Conservation (phyloP, 2,888 invertebrate species). For the Lacanobia wlatinum region DNA sequence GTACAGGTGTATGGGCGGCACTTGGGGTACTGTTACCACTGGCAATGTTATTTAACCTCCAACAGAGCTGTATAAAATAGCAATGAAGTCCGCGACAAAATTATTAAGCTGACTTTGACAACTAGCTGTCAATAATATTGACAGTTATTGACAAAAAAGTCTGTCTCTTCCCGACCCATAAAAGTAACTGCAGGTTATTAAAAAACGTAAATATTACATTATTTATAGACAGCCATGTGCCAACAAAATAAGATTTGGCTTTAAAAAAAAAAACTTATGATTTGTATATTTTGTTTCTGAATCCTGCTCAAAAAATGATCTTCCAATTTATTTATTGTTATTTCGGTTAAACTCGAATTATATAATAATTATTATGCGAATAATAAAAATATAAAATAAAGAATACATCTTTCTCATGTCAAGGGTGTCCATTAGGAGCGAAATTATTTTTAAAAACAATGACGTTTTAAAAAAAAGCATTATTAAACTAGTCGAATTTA, state of each 20-base stretch:
- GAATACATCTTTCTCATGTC: not conserved
- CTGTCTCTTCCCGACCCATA: not conserved
- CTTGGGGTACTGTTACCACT: no score
- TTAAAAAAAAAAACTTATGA: not conserved
- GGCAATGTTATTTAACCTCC: no score
- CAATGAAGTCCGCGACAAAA: not conserved
- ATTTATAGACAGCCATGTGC: not conserved
- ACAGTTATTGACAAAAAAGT: not conserved
- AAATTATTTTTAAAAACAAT: not conserved
- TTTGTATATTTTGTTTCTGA: slow-evolving; percentile 38
- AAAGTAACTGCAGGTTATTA: not conserved
- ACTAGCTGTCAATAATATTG: slow-evolving; percentile 11
- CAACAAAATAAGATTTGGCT: not conserved
- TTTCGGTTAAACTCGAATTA: not conserved
- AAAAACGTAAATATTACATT: not conserved
- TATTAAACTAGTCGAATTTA: slow-evolving; percentile 18
- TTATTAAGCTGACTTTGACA: not conserved
- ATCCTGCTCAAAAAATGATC: slow-evolving; percentile 25
- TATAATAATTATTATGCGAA: not conserved
- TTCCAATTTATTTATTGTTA: slow-evolving; percentile 11
- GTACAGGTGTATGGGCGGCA: no score
- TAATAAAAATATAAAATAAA: not conserved
- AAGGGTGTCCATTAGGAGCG: not conserved
- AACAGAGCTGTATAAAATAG: not conserved
- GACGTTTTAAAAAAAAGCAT: not conserved